These are phyloP conservation scores for Sminthurides bifidus DNA, from an alignment of 1,140 invertebrate species.

Conservation along the genomic window DNA sequence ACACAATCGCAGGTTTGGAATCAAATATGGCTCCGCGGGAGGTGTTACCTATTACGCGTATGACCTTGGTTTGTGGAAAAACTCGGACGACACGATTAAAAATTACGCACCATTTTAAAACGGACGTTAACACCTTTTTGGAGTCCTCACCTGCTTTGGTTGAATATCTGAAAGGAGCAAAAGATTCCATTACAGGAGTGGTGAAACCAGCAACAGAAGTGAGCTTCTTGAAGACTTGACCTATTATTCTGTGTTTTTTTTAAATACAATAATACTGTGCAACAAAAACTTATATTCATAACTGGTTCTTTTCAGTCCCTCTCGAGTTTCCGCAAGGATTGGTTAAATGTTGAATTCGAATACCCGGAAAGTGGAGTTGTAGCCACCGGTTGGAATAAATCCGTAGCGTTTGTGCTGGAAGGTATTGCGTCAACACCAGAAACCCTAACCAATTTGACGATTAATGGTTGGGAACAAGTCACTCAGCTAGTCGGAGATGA, in stretches of 20 bases:
- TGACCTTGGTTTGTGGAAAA: constrained; percentile 23
- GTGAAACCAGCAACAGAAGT: constrained; percentile 5
- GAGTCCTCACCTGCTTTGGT: constrained; percentile 9
- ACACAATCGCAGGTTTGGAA: constrained; percentile 10
- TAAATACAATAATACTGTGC: background rate
- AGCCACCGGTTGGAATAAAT: constrained; percentile 27
- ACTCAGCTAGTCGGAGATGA: too few species aligned
- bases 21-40: constrained; percentile 15
- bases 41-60: constrained; percentile 18
- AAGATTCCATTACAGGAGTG: background rate
- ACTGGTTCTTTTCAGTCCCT: constrained; percentile 15
- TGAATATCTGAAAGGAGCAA: background rate
- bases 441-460: background rate
- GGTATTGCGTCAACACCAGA: constrained; percentile 16
- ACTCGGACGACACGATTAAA: constrained; percentile 20
- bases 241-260: background rate
- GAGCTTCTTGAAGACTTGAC: background rate
- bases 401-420: constrained; percentile 2
- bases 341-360: constrained; percentile 19
- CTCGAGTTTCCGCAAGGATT: constrained; percentile 23
- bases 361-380: constrained; percentile 2
- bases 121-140: constrained; percentile 8
- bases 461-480: constrained; percentile 14
- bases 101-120: constrained; percentile 20
- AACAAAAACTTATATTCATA: constrained; percentile 2